Percentiles rank a stretch among this genome's conserved stretches.
These are phyloP conservation scores for Augochlorella aurata DNA, from an alignment of 2,888 invertebrate species.

Conservation along the genomic window DNA sequence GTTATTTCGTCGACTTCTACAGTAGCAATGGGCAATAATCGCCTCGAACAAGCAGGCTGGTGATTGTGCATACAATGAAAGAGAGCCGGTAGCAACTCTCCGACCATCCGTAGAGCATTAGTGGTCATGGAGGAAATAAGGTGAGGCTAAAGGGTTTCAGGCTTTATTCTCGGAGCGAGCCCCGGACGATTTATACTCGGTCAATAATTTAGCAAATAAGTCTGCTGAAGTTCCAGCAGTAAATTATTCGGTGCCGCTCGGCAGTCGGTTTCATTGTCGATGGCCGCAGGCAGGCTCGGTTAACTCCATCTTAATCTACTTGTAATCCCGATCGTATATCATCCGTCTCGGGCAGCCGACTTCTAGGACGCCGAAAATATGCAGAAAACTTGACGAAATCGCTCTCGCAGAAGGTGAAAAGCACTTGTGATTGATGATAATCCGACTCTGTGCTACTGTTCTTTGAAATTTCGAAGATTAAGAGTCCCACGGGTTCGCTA, in stretches of 20 bases:
- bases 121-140: slow-evolving; percentile 9
- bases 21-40: too few species aligned
- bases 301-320: slow-evolving; percentile 66
- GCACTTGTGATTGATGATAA: too few species aligned
- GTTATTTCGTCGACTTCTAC: too few species aligned
- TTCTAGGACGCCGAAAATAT: background rate
- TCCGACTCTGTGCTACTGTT: too few species aligned
- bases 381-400: background rate
- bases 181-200: slow-evolving; percentile 12
- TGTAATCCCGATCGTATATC: slow-evolving; percentile 62
- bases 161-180: background rate
- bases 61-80: background rate
- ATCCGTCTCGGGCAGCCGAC: slow-evolving; percentile 3
- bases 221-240: slow-evolving; percentile 24
- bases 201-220: slow-evolving; percentile 45
- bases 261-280: slow-evolving; percentile 9
- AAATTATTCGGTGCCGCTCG: slow-evolving; percentile 33
- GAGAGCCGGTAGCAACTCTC: too few species aligned
- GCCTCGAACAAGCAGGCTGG: too few species aligned
- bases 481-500: background rate
- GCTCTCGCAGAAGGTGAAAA: background rate
- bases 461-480: background rate
- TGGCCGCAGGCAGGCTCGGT: slow-evolving; percentile 31
- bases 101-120: background rate
- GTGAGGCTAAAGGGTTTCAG: slow-evolving; percentile 23